Conservation (phyloP, 2,888 invertebrate genomes). For the Stenichneumon culpator region DNA sequence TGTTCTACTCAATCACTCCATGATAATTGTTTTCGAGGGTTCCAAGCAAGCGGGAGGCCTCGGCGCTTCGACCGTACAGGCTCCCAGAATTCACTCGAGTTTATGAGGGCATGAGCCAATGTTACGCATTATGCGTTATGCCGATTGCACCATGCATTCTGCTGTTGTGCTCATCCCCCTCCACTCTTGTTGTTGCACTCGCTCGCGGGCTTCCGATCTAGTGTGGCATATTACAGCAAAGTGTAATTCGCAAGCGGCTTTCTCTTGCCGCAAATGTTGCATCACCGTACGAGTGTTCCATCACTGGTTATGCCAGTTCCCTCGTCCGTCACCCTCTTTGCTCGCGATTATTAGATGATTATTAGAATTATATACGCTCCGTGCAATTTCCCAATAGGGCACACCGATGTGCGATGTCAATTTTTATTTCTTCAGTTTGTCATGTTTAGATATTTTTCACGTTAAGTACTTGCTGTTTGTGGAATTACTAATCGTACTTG, state of each 20-base stretch:
- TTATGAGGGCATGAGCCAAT: slow-evolving; percentile 71
- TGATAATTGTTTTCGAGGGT: slow-evolving; percentile 70
- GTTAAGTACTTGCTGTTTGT: not conserved
- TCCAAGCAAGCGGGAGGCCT: not conserved
- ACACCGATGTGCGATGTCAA: slow-evolving; percentile 9
- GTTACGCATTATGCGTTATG: slow-evolving; percentile 76
- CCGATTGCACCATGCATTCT: slow-evolving; percentile 68
- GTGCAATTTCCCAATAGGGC: slow-evolving; percentile 55
- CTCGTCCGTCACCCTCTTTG: slow-evolving; percentile 42
- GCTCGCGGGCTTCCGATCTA: slow-evolving; percentile 52
- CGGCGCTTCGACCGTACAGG: slow-evolving; percentile 15
- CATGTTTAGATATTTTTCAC: slow-evolving; percentile 31
- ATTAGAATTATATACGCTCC: slow-evolving; percentile 61
- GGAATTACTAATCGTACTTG: no score
- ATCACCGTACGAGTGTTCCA: slow-evolving; percentile 60
- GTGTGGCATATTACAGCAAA: slow-evolving; percentile 19
- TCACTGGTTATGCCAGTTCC: slow-evolving; percentile 49
- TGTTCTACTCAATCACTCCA: slow-evolving; percentile 62
- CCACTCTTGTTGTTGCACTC: not conserved
- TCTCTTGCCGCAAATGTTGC: slow-evolving; percentile 55
- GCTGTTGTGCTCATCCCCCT: slow-evolving; percentile 38
- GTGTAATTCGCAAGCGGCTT: slow-evolving; percentile 53
- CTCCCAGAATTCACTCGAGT: slow-evolving; percentile 25
- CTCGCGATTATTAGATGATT: slow-evolving; percentile 60
- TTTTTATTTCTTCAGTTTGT: slow-evolving; percentile 1